Evolutionary conservation across 2,797 vertebrate species (phyloP).

Genomic region (Bovichtus variegatus): DNA sequence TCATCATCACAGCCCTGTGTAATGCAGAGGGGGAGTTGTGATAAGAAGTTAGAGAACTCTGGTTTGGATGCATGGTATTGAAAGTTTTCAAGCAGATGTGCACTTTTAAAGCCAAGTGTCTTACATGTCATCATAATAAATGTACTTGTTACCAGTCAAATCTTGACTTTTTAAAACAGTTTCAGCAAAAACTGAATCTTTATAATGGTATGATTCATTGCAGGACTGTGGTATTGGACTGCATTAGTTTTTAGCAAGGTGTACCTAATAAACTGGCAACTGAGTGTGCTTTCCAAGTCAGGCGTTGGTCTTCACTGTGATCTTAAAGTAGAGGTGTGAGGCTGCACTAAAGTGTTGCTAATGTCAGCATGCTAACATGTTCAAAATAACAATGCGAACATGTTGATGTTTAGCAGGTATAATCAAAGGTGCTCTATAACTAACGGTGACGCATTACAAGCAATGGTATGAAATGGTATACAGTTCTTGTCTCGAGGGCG

Average conservation of each 20-base stretch:
- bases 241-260: background rate
- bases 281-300: background rate
- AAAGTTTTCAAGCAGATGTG: constrained; percentile 48
- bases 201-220: background rate
- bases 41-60: constrained; percentile 16
- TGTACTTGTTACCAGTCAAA: constrained; percentile 22
- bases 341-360: background rate
- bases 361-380: background rate
- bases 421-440: background rate
- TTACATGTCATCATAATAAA: constrained; percentile 26
- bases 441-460: too few relatives aligned
- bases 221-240: background rate
- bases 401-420: background rate
- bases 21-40: background rate
- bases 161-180: background rate
- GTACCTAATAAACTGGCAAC: background rate
- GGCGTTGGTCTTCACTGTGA: background rate
- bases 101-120: constrained; percentile 29
- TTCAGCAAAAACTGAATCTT: background rate
- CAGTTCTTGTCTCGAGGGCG: too few relatives aligned
- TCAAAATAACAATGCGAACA: background rate
- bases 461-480: too few relatives aligned
- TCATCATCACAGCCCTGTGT: constrained; percentile 42
- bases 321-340: background rate
- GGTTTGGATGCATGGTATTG: constrained; percentile 30